Evolutionary conservation across 2,113 vertebrate species (phyloP).

Genomic region (Myodes glareolus): DNA sequence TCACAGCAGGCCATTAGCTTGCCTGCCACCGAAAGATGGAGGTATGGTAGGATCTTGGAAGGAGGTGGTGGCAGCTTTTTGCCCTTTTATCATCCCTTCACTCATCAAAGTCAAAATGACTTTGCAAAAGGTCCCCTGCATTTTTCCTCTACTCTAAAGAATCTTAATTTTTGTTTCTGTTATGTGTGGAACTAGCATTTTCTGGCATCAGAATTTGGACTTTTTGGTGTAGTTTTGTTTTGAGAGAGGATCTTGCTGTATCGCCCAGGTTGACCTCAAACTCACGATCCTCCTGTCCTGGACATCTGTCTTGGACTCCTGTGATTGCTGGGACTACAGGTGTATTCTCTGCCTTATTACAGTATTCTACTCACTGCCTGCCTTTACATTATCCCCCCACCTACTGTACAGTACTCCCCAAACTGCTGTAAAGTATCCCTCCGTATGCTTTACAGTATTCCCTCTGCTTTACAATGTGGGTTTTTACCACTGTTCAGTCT

Average conservation of each 20-base stretch:
- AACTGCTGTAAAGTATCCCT: background rate
- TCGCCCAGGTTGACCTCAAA: background rate
- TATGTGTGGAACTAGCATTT: background rate
- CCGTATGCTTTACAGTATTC: background rate
- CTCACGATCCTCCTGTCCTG: background rate
- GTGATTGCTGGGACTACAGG: background rate
- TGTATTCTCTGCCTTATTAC: background rate
- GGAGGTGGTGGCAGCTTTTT: background rate
- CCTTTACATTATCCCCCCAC: background rate
- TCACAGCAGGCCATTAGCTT: slow-evolving; percentile 43
- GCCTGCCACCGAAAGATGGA: background rate
- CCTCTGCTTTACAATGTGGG: background rate
- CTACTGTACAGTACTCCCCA: background rate
- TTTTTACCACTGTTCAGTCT: slow-evolving; percentile 45
- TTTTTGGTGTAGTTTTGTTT: background rate
- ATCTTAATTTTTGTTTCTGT: slow-evolving; percentile 35
- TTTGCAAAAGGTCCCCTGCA: background rate
- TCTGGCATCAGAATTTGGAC: background rate
- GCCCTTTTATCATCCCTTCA: background rate
- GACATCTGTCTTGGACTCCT: background rate
- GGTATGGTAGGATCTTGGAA: background rate
- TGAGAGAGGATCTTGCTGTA: background rate
- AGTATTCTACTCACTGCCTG: too few species aligned
- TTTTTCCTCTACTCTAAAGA: background rate
- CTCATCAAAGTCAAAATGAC: background rate